phyloP scores from a whole-genome alignment of 1,140 invertebrate genomes.

The Pomacea maculata region DNA sequence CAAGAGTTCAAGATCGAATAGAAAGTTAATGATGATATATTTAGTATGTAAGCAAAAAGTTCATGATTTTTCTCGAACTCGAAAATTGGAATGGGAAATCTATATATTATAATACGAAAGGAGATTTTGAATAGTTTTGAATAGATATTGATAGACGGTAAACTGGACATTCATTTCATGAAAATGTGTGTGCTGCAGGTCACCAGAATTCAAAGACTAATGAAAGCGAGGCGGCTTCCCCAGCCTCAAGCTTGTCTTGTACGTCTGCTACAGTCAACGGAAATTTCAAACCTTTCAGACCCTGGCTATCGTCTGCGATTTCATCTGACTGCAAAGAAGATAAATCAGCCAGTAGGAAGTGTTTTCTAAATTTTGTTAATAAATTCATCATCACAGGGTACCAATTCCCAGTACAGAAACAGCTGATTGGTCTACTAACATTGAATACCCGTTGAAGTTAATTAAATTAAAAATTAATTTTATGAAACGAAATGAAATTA shows the following conservation, averaged over 20 bases:
- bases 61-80: too few species aligned
- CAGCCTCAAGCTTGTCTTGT: neutral
- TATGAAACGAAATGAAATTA: too few species aligned
- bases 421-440: too few species aligned
- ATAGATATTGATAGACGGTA: neutral
- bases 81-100: too few species aligned
- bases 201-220: neutral
- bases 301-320: conserved; percentile 23
- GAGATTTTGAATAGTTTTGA: neutral
- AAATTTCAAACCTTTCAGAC: conserved; percentile 40
- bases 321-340: neutral
- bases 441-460: too few species aligned
- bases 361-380: neutral
- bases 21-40: too few species aligned
- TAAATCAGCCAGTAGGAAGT: neutral
- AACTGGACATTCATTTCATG: neutral
- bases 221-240: too few species aligned
- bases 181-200: neutral
- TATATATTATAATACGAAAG: neutral
- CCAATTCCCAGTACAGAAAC: too few species aligned
- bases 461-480: too few species aligned
- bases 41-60: too few species aligned
- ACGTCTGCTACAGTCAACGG: conserved; percentile 35
- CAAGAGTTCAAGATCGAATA: too few species aligned
- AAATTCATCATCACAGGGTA: neutral